Evolutionary conservation across 2,797 vertebrate genomes (phyloP).

Genomic region (Mico argentatus): DNA sequence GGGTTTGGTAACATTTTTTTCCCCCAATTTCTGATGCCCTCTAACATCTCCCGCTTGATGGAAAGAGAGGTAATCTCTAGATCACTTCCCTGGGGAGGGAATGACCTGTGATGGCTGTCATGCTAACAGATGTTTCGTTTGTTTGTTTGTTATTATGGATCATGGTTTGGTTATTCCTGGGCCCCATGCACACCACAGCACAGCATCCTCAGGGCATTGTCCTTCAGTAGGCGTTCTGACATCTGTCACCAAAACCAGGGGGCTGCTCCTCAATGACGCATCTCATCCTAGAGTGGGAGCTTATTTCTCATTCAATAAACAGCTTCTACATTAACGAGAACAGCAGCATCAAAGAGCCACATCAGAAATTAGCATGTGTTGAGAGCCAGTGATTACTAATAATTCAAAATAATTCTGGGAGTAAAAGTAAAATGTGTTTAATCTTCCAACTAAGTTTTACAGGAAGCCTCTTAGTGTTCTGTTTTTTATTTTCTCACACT

Average conservation of each 20-base stretch:
- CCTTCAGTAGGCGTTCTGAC: not conserved
- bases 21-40: not conserved
- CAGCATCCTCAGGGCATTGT: not conserved
- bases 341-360: not conserved
- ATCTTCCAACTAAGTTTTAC: not conserved
- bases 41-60: not conserved
- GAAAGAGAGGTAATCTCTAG: not conserved
- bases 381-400: not conserved
- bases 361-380: not conserved
- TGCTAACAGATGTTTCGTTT: not conserved
- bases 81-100: not conserved
- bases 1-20: not conserved
- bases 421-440: not conserved
- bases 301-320: not conserved
- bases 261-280: not conserved
- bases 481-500: not conserved
- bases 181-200: not conserved
- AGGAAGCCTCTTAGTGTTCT: not conserved
- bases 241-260: not conserved
- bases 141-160: not conserved
- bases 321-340: not conserved
- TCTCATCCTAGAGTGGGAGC: not conserved
- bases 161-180: not conserved
- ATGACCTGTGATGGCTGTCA: not conserved
- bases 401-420: not conserved